These are phyloP conservation scores for Trichoplusia ni DNA, from an alignment of 1,140 invertebrate species.

Conservation along the genomic window DNA sequence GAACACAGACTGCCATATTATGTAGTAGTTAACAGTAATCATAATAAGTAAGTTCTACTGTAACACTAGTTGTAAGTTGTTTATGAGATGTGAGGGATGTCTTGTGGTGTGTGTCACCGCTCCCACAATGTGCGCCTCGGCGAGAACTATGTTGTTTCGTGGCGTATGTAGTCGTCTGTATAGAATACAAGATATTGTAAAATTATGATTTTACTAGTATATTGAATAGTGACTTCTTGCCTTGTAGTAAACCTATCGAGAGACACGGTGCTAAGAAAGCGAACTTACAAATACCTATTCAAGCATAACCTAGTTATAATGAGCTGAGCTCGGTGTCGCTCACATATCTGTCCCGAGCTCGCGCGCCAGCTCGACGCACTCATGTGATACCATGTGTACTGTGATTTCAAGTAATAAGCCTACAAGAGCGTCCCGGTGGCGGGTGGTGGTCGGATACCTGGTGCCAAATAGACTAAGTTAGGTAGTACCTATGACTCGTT, in stretches of 20 bases:
- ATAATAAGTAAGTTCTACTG: background rate
- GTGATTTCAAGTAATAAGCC: background rate
- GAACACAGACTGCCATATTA: constrained; percentile 51
- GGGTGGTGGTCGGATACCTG: background rate
- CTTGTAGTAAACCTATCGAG: constrained; percentile 21
- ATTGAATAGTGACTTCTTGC: constrained; percentile 16
- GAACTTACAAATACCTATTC: background rate
- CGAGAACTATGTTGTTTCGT: too few species aligned
- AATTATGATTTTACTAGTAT: constrained; percentile 6
- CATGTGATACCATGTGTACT: background rate
- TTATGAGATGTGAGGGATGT: too few species aligned
- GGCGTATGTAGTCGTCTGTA: background rate
- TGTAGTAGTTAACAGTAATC: constrained; percentile 12
- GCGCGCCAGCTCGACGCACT: too few species aligned
- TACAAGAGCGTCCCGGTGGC: background rate
- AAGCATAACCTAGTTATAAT: too few species aligned
- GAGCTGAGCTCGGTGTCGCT: too few species aligned
- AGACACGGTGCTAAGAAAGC: constrained; percentile 8
- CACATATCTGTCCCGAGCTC: too few species aligned
- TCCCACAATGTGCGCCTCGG: too few species aligned
- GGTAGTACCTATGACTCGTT: background rate
- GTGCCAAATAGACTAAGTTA: constrained; percentile 60
- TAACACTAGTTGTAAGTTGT: background rate
- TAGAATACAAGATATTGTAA: background rate
- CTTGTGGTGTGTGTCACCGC: too few species aligned